Evolutionary conservation across 2,888 invertebrate species (phyloP).

Genomic region (Phaedon cochleariae): DNA sequence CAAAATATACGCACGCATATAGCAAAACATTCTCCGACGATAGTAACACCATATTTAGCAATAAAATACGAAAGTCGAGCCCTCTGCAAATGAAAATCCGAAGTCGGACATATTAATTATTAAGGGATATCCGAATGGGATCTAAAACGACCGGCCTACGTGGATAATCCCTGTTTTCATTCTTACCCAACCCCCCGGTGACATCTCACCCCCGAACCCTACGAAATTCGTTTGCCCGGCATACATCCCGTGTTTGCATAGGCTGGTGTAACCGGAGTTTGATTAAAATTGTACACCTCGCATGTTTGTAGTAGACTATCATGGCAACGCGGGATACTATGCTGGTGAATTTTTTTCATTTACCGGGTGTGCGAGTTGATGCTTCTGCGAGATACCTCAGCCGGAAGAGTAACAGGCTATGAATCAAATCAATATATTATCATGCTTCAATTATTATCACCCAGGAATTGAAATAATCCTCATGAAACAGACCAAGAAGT

Average conservation of each 20-base stretch:
- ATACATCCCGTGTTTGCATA: background rate
- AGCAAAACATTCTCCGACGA: too few relatives aligned
- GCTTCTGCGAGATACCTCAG: too few relatives aligned
- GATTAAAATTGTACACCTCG: background rate
- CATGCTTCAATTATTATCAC: too few relatives aligned
- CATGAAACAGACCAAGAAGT: too few relatives aligned
- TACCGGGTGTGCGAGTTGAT: background rate
- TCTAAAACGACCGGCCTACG: conserved; percentile 14
- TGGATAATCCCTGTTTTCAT: conserved; percentile 4
- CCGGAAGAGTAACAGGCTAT: too few relatives aligned
- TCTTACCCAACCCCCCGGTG: background rate
- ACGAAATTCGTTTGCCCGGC: background rate
- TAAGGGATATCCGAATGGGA: conserved; percentile 9
- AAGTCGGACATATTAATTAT: background rate
- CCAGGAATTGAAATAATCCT: too few relatives aligned
- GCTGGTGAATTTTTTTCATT: background rate
- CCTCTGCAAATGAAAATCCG: background rate
- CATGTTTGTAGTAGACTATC: background rate
- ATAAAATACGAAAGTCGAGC: conserved; percentile 23
- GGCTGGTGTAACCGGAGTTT: background rate
- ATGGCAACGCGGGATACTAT: background rate
- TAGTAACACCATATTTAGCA: conserved; percentile 1
- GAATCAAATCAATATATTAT: too few relatives aligned
- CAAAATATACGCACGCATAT: too few relatives aligned
- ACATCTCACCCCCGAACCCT: background rate